Base-by-base conservation (phyloP, 2,888 invertebrate species). In the Yponomeuta plumbellus region DNA sequence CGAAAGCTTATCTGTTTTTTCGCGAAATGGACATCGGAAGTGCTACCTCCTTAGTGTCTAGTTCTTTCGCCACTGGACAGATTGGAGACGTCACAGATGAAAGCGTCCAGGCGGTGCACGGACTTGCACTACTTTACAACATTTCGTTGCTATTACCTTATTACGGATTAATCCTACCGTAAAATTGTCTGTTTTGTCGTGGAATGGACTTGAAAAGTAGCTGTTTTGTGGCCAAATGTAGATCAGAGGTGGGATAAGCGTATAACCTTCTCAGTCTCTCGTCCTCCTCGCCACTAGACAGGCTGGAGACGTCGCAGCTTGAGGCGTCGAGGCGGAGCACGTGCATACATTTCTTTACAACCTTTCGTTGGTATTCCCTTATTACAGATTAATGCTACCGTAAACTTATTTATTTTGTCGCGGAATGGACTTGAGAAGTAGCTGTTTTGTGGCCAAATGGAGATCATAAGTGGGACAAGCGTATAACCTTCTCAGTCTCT, bases 211-310 rank as follows among this genome's bases (percentile, higher is more conserved):
- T n/a, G n/a, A n/a, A n/a, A n/a, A n/a, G 26, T 26, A 1, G 2
- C 26, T 26, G 26, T 26, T 26, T 26, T 26, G 26, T 26, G 4
- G 26, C 26, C 4, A 26, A 26, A 26, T 26, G 26, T 2, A 26
- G 6, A 0, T 44, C 44, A 13, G 11, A 44, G 2, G 11, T 13
- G 11, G 13, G 44, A 44, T 44, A 88, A 77, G 20, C 90, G 84
- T 58, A 10, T 20, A 8, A 90, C 69, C 89, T 77, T n/a, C 90
- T 85, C 76, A 90, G 75, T 6, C 90, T 80, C 80, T 92, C 86
- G 86, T 91, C 87, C 76, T 91, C 86, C 74, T 92, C 88, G 70
- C 92, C 92, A 75, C 91, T 89, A 78, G 90, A 92, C 61, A 91
- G 83, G 71, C 87, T 87, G 70, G 91, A 91, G 66, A 81, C 83